These are phyloP conservation scores for Heloderma charlesbogerti DNA, from an alignment of 2,113 vertebrate genomes.

Conservation along the genomic window DNA sequence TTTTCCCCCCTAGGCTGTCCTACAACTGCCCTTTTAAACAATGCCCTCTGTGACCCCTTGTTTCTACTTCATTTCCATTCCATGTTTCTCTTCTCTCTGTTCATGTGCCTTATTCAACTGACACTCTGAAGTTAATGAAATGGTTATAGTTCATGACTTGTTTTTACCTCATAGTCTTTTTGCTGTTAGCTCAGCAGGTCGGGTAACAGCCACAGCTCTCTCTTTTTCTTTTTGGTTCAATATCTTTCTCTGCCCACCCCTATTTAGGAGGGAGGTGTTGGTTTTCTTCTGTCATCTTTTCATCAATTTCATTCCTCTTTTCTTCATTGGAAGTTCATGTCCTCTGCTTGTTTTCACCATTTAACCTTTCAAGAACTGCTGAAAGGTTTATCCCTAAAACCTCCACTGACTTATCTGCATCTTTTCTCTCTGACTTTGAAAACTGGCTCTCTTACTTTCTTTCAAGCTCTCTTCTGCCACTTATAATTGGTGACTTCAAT, in stretches of 20 bases:
- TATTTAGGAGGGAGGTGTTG: neutral
- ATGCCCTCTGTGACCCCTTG: neutral
- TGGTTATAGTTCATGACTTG: neutral
- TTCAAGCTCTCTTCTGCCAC: neutral
- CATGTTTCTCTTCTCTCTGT: neutral
- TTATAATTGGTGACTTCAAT: neutral
- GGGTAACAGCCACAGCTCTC: neutral
- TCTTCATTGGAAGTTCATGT: neutral
- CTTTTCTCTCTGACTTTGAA: neutral
- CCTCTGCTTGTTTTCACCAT: neutral
- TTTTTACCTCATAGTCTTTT: neutral
- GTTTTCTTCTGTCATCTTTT: neutral
- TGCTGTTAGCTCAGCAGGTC: neutral
- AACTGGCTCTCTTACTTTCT: neutral
- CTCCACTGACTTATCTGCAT: neutral
- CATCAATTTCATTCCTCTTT: neutral
- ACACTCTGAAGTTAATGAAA: neutral
- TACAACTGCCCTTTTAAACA: neutral
- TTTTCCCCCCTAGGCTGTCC: neutral
- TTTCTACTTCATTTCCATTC: neutral
- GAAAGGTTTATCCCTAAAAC: neutral
- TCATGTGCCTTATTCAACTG: neutral
- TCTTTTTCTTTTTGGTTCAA: neutral
- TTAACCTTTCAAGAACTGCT: neutral
- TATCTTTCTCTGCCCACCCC: neutral